phyloP scores from a whole-genome alignment of 2,113 vertebrate species.

The Vicugna pacos region DNA sequence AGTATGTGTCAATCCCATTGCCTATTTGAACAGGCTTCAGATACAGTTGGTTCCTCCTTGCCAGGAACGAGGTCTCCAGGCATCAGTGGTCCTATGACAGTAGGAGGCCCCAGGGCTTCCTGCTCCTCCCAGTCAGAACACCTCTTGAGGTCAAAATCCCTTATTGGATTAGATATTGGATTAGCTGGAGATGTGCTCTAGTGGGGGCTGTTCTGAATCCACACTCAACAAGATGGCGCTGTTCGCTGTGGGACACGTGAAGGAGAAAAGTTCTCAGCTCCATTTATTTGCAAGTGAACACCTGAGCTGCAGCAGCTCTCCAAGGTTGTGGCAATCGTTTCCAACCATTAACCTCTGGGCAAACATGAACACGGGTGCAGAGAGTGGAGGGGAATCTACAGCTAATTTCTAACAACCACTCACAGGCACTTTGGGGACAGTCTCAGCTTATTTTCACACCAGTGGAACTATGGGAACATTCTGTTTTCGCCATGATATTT shows the following conservation, averaged over 20 bases:
- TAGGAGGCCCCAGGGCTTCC: background rate
- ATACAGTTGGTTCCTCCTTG: background rate
- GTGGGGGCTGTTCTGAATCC: background rate
- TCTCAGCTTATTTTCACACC: background rate
- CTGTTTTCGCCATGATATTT: constrained; percentile 40
- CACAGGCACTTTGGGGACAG: background rate
- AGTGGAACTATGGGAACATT: background rate
- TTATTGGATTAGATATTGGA: background rate
- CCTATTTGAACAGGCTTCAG: background rate
- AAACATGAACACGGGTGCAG: background rate
- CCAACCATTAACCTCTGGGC: background rate
- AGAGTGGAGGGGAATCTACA: background rate
- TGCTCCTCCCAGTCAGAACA: background rate
- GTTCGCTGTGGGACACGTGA: background rate
- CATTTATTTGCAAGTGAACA: background rate
- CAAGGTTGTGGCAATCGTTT: background rate
- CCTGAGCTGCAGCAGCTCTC: background rate
- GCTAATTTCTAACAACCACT: background rate
- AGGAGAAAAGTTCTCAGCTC: background rate
- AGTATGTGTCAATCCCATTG: background rate
- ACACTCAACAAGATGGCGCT: background rate
- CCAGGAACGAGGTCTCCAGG: background rate
- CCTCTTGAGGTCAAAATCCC: background rate
- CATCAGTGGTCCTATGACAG: background rate
- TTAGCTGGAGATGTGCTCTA: background rate